phyloP scores from a whole-genome alignment of 2,888 invertebrate species.

The Arge pagana region DNA sequence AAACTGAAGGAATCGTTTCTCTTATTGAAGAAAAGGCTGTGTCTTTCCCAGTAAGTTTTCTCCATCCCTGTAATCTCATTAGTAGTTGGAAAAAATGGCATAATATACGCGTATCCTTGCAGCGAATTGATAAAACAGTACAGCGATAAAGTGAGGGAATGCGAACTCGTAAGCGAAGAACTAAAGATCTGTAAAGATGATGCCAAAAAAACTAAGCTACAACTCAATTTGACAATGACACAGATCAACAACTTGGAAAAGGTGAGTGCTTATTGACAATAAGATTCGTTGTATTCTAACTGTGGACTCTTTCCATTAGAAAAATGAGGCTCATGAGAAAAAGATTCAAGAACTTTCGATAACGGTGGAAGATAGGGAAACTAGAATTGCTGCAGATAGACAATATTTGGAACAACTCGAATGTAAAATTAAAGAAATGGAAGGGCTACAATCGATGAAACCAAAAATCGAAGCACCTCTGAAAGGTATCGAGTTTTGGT shows the following conservation, averaged over 20 bases:
- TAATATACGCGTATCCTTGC: constrained; percentile 16
- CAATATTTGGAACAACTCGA: constrained; percentile 40
- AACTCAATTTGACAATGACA: constrained; percentile 32
- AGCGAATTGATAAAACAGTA: constrained; percentile 44
- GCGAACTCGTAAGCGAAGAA: constrained; percentile 37
- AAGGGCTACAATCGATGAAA: constrained; percentile 27
- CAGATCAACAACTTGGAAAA: constrained; percentile 39
- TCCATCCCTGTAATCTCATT: background rate
- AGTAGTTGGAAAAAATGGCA: background rate
- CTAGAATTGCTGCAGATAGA: constrained; percentile 39
- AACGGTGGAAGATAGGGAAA: constrained; percentile 29
- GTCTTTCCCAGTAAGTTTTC: constrained; percentile 42
- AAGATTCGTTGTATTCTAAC: background rate
- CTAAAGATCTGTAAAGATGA: constrained; percentile 31
- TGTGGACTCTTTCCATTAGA: constrained; percentile 26
- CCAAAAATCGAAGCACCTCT: background rate
- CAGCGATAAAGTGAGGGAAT: constrained; percentile 43
- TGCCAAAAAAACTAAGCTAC: constrained; percentile 30
- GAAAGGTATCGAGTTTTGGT: background rate
- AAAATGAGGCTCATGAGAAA: constrained; percentile 34
- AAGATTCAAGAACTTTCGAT: constrained; percentile 24
- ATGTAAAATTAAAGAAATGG: constrained; percentile 40
- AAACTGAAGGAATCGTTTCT: constrained; percentile 38
- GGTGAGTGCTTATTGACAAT: constrained; percentile 36
- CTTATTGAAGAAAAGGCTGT: constrained; percentile 41